Base-by-base conservation (phyloP, 2,797 vertebrate species). In the Hyperoplus immaculatus region DNA sequence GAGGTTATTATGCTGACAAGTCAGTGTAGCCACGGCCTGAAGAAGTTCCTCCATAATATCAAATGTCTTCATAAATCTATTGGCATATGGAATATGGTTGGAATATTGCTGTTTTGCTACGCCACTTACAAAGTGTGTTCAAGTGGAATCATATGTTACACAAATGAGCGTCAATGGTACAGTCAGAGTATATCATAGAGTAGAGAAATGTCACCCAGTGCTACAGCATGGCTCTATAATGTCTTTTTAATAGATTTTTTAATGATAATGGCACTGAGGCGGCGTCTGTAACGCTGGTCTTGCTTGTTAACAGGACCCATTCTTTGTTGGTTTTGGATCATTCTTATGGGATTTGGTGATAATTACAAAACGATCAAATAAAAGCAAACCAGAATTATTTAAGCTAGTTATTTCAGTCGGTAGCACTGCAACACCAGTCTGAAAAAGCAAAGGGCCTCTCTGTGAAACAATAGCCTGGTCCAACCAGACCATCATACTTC, bases 401-500 rank as follows among this genome's bases (percentile, higher is more conserved):
- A 29, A 73, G 43, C 7, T 43, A 70, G 14, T 4, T 42, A 43
- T 9, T 15, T 47, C 56, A 56, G 42, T 60, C n/a, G 67, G 46
- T 59, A 55, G 12, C 55, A 51, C 6, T 54, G 9, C n/a, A 49
- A 43, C 41, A 66, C 39, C 66, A 46, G 51, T 62, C 63, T 67
- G 16, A 51, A 61, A 75, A 72, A 29, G 29, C 55, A 14, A 70
- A 65, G 18, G 42, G 43, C 72, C n/a, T 9, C 61, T 59, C 16
- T 76, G 38, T 71, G 61, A 83, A 75, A 81, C 45, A 68, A 73
- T 29, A 29, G 29, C 29, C 29, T 29, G 2, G 29, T 29, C 29
- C 29, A 29, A 29, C 29, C 29, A 29, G 29, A 29, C 29, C 29
- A 29, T 29, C 29, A 29, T 29, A 29, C 29, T 29, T 29, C 29